Conservation (phyloP, 2,888 invertebrate genomes). For the Drosophila seclusa region DNA sequence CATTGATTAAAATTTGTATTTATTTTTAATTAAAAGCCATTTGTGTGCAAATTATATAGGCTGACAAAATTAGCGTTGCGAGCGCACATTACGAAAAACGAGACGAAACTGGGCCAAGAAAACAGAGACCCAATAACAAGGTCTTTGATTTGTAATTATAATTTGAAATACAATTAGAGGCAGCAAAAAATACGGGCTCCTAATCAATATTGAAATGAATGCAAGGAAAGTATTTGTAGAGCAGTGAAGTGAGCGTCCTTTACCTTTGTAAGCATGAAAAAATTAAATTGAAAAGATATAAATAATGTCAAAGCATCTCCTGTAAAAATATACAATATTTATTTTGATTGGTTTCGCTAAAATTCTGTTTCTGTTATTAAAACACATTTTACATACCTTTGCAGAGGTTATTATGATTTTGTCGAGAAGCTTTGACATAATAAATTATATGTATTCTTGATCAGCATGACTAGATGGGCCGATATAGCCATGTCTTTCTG, state of each 20-base stretch:
- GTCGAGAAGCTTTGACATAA: background rate
- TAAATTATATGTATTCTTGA: background rate
- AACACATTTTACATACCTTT: background rate
- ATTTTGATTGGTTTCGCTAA: background rate
- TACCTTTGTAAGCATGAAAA: background rate
- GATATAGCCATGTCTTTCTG: background rate
- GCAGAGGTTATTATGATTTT: background rate
- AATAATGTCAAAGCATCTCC: background rate
- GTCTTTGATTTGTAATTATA: constrained; percentile 36
- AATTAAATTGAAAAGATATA: background rate
- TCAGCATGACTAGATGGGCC: background rate
- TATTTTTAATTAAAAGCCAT: constrained; percentile 76
- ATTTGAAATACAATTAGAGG: constrained; percentile 24
- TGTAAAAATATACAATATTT: background rate
- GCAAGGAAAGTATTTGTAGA: background rate
- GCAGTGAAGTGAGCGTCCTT: background rate
- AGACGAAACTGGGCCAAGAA: background rate
- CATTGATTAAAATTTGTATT: constrained; percentile 65
- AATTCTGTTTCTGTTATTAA: background rate
- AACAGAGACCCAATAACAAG: background rate
- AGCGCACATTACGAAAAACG: background rate
- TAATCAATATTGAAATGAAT: background rate
- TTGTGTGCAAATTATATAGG: constrained; percentile 58
- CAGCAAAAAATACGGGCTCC: background rate
- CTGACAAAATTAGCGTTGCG: constrained; percentile 28